Evolutionary conservation across 2,113 vertebrate genomes (phyloP).

Genomic region (Procavia capensis): DNA sequence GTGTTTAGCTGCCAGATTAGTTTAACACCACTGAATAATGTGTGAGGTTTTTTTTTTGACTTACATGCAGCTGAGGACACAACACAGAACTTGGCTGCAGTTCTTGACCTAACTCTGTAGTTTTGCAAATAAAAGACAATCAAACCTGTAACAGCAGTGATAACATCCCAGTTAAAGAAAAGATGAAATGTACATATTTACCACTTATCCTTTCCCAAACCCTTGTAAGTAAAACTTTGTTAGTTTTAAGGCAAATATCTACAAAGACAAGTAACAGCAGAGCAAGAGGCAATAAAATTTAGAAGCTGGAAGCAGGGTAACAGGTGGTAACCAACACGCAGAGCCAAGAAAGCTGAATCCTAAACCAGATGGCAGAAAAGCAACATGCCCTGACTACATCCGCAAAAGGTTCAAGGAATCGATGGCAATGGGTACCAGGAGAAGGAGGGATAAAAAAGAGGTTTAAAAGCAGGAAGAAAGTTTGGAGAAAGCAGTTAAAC

Average conservation of each 20-base stretch:
- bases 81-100: not conserved
- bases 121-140: constrained; percentile 26
- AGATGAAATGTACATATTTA: not conserved
- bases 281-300: constrained; percentile 24
- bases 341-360: not conserved
- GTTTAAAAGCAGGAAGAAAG: constrained; percentile 41
- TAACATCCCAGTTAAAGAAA: not conserved
- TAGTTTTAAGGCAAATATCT: not conserved
- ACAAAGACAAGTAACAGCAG: not conserved
- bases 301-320: not conserved
- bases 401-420: not conserved
- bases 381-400: not conserved
- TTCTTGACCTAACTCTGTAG: not conserved
- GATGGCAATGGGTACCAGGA: not conserved
- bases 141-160: not conserved
- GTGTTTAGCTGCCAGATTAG: not conserved
- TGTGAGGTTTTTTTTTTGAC: not conserved
- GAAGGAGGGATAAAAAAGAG: not conserved
- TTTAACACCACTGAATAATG: not conserved
- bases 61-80: not conserved
- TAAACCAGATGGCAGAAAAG: constrained; percentile 51
- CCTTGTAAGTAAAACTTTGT: not conserved
- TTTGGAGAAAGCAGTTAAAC: not conserved
- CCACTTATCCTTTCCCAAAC: not conserved
- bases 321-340: not conserved